These are phyloP conservation scores for Brachionichthys hirsutus DNA, from an alignment of 2,113 vertebrate species.

Conservation along the genomic window DNA sequence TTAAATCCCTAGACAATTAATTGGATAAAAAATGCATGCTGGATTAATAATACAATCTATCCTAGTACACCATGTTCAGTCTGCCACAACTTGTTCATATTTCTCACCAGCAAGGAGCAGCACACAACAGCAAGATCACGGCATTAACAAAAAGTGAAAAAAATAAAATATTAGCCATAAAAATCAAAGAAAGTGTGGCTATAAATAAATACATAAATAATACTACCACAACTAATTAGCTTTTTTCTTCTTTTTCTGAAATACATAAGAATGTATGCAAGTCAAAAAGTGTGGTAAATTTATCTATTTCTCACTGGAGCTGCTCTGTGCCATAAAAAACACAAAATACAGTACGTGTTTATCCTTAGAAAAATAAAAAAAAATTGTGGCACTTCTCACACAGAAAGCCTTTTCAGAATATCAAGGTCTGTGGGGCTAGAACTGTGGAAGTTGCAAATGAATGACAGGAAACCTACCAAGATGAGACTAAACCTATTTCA, in stretches of 20 bases:
- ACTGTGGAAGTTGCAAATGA: slow-evolving; percentile 29
- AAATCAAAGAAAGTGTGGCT: background rate
- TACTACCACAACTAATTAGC: too few species aligned
- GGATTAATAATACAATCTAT: background rate
- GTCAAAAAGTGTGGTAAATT: background rate
- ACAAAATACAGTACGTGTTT: too few species aligned
- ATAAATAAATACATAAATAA: background rate
- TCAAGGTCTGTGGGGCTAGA: slow-evolving; percentile 18
- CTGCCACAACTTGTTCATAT: slow-evolving; percentile 31
- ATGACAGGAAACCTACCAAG: slow-evolving; percentile 12
- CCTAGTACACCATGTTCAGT: slow-evolving; percentile 15
- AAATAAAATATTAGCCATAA: slow-evolving; percentile 24
- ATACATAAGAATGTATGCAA: background rate
- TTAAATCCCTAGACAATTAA: slow-evolving; percentile 5
- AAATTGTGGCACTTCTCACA: slow-evolving; percentile 27
- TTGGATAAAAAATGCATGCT: background rate
- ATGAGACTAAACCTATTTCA: slow-evolving; percentile 18
- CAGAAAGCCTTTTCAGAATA: slow-evolving; percentile 17
- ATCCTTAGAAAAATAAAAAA: too few species aligned
- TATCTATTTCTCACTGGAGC: slow-evolving; percentile 5
- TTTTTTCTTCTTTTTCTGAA: background rate
- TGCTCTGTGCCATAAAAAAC: too few species aligned
- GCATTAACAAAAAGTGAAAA: slow-evolving; percentile 6
- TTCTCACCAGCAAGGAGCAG: slow-evolving; percentile 18
- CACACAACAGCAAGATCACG: slow-evolving; percentile 6